A percentile compares a stretch with the other conserved stretches of the same genome.
phyloP scores from a whole-genome alignment of 2,113 vertebrate species.

The Tamias sibiricus region DNA sequence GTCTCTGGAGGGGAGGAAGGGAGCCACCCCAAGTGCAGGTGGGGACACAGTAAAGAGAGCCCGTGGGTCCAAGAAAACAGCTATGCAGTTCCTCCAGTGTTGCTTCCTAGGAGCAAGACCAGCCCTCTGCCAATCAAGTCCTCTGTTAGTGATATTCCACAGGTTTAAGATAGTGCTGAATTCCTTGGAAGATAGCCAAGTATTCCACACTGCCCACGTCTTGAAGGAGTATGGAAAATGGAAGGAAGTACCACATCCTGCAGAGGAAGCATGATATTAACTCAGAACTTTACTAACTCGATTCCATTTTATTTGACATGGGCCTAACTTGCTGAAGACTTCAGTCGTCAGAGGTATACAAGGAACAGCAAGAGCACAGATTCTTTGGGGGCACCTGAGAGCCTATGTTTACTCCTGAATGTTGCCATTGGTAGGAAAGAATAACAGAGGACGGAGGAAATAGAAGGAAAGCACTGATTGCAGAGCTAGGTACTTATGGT shows the following conservation, averaged over 20 bases:
- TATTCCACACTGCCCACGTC: not conserved
- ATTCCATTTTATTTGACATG: not conserved
- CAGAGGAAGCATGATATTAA: not conserved
- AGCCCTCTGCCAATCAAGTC: not conserved
- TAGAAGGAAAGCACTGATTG: not conserved
- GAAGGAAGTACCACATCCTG: not conserved
- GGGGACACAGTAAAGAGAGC: accelerated
- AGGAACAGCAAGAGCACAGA: not conserved
- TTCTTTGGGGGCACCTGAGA: not conserved
- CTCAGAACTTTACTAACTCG: not conserved
- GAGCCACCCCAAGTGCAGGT: accelerated
- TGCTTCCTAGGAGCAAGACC: not conserved
- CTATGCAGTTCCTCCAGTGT: accelerated
- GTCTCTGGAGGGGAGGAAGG: not conserved
- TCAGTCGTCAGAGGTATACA: not conserved
- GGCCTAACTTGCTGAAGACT: not conserved
- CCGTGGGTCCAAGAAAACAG: not conserved
- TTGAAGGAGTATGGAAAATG: not conserved
- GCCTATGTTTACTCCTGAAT: not conserved
- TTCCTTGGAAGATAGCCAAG: not conserved
- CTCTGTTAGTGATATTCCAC: not conserved
- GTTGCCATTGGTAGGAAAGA: not conserved
- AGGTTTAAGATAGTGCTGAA: not conserved
- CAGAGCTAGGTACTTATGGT: not conserved
- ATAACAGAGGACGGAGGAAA: accelerated